These are phyloP conservation scores for Sebastes hopkinsi DNA, from an alignment of 2,797 vertebrate species.

Conservation along the genomic window DNA sequence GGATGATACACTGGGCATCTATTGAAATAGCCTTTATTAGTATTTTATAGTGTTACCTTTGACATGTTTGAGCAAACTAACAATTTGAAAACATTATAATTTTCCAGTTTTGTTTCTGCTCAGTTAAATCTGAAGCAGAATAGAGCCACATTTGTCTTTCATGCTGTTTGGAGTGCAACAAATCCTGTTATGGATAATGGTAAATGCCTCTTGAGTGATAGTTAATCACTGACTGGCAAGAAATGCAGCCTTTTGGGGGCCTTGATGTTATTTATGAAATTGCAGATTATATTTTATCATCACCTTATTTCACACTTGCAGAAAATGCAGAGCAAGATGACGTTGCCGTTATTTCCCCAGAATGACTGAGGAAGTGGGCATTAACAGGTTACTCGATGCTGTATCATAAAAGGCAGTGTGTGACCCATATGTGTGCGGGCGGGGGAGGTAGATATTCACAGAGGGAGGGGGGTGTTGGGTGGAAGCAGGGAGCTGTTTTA, in stretches of 20 bases:
- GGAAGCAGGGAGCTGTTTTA: constrained; percentile 29
- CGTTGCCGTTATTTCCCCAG: constrained; percentile 19
- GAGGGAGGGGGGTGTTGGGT: background rate
- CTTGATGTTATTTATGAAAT: constrained; percentile 43
- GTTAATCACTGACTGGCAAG: constrained; percentile 40
- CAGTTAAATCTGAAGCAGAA: background rate
- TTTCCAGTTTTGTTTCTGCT: constrained; percentile 4
- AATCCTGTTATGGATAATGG: constrained; percentile 42
- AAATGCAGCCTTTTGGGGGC: constrained; percentile 15
- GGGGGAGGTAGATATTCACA: background rate
- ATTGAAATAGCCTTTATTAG: background rate
- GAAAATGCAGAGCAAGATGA: constrained; percentile 11
- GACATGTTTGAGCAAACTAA: background rate
- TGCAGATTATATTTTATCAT: constrained; percentile 31
- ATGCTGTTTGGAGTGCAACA: constrained; percentile 14
- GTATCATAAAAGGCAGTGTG: constrained; percentile 51
- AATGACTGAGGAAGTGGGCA: constrained; percentile 13
- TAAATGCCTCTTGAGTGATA: constrained; percentile 35
- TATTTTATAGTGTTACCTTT: background rate
- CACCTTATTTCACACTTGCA: constrained; percentile 2
- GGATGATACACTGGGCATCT: background rate
- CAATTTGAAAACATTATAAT: background rate
- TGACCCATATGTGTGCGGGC: constrained; percentile 56
- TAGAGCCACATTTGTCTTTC: constrained; percentile 19
- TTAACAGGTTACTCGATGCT: constrained; percentile 35